phyloP scores from a whole-genome alignment of 2,888 invertebrate species.

The Folsomia candida region DNA sequence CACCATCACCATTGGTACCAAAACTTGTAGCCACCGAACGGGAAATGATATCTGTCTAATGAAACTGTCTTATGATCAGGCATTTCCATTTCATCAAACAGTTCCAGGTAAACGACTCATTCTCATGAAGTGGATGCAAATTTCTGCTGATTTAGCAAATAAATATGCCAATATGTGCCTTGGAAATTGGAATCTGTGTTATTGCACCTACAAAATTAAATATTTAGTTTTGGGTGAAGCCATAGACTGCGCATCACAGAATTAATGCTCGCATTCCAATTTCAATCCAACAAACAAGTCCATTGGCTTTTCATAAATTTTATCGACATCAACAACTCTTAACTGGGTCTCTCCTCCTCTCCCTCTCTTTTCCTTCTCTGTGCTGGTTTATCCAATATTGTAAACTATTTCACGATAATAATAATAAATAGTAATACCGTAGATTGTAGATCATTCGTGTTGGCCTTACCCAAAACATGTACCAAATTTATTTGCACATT shows the following conservation, averaged over 20 bases:
- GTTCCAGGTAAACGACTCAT: neutral
- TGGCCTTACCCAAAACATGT: conserved; percentile 15
- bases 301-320: neutral
- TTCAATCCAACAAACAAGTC: conserved; percentile 3
- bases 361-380: too few relatives aligned
- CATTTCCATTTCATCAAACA: neutral
- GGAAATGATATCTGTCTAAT: neutral
- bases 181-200: conserved; percentile 3
- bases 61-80: neutral
- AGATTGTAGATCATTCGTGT: neutral
- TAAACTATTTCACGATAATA: conserved; percentile 2
- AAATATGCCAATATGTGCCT: neutral
- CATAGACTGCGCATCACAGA: neutral
- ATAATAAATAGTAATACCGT: neutral
- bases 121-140: neutral
- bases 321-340: neutral
- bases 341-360: conserved; percentile 10
- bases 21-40: too few relatives aligned
- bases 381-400: conserved; percentile 3
- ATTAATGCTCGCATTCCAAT: neutral
- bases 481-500: conserved; percentile 25
- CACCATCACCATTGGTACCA: too few relatives aligned
- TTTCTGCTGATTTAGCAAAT: conserved; percentile 6
- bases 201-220: neutral
- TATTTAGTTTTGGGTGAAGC: neutral